Conservation (phyloP, 2,113 vertebrate genomes). For the Rhynchomys soricoides region DNA sequence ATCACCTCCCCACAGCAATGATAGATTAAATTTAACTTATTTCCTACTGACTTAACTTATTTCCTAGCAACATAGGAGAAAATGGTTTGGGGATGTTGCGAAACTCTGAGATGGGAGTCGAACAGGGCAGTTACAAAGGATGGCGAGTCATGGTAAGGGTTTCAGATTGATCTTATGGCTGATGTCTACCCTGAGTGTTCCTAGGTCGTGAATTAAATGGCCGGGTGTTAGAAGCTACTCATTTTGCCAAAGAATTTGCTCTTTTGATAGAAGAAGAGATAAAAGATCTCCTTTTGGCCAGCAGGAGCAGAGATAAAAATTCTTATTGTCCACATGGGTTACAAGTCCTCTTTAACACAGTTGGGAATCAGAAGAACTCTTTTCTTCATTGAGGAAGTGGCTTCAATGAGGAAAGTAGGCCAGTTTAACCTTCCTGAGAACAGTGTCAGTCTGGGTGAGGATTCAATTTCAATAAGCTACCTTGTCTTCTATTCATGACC, state of each 20-base stretch:
- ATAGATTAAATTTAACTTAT: slow-evolving; percentile 16
- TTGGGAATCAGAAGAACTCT: background rate
- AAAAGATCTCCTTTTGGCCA: background rate
- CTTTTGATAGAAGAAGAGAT: background rate
- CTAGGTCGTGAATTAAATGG: background rate
- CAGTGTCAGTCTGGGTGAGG: background rate
- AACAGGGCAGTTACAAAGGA: background rate
- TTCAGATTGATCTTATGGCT: background rate
- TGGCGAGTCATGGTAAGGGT: background rate
- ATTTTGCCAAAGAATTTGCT: slow-evolving; percentile 65
- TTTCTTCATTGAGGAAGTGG: background rate
- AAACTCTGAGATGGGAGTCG: background rate
- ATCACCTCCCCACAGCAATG: background rate
- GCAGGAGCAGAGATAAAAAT: background rate
- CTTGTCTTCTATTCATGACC: background rate
- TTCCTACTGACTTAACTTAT: background rate
- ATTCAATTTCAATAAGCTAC: background rate
- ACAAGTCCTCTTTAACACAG: background rate
- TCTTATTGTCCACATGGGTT: slow-evolving; percentile 23
- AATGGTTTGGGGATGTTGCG: slow-evolving; percentile 5
- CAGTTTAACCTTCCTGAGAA: background rate
- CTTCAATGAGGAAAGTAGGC: background rate
- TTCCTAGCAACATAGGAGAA: background rate
- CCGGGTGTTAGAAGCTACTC: background rate
- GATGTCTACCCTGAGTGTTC: background rate